Percentiles rank a stretch among this genome's conserved stretches.
Conservation (phyloP, 2,797 vertebrate genomes). For the Oreochromis mossambicus region DNA sequence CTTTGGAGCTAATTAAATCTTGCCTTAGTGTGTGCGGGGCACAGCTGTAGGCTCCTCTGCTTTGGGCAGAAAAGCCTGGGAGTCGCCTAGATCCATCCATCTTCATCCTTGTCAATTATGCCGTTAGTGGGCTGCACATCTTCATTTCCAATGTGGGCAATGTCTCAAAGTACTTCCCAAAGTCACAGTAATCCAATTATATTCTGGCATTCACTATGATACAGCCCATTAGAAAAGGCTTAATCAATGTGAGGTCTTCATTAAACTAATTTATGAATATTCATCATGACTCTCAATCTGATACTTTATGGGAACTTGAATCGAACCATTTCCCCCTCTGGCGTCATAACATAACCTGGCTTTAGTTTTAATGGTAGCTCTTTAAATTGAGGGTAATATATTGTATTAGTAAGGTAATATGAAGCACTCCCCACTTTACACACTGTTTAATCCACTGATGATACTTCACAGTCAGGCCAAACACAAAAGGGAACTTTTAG, state of each 20-base stretch:
- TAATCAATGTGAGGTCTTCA: conserved; percentile 74
- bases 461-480: conserved; percentile 12
- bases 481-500: conserved; percentile 6
- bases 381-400: conserved; percentile 32
- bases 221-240: conserved; percentile 66
- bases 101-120: conserved; percentile 75
- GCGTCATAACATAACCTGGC: conserved; percentile 50
- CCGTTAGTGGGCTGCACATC: conserved; percentile 57
- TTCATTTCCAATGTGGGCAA: conserved; percentile 68
- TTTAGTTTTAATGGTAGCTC: conserved; percentile 33
- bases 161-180: conserved; percentile 73
- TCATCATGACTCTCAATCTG: conserved; percentile 53
- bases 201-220: conserved; percentile 54
- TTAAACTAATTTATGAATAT: conserved; percentile 70
- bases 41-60: conserved; percentile 41
- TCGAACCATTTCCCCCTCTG: conserved; percentile 35
- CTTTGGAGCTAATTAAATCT: conserved; percentile 50
- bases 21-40: not conserved
- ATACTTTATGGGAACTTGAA: conserved; percentile 51
- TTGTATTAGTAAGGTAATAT: conserved; percentile 25
- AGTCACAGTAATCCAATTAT: conserved; percentile 76
- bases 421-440: conserved; percentile 29
- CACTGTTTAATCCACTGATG: conserved; percentile 24
- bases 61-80: conserved; percentile 37
- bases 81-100: conserved; percentile 63